These are phyloP conservation scores for Muschampia plurimacula DNA, from an alignment of 2,888 invertebrate genomes.

Conservation along the genomic window DNA sequence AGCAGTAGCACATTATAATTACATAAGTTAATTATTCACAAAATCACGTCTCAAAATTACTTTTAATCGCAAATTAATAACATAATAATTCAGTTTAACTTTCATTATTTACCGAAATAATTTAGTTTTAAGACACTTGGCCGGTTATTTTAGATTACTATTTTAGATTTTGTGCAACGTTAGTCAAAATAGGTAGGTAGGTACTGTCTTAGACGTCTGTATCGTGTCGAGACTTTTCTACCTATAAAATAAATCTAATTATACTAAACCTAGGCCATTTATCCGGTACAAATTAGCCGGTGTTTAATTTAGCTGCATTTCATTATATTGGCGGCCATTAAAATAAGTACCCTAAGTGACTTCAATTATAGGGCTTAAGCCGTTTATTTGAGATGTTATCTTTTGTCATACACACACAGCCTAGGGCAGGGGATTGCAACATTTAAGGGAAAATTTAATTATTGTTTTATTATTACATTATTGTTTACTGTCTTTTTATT, in stretches of 20 bases:
- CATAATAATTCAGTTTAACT: too few relatives aligned
- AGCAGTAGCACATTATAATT: too few relatives aligned
- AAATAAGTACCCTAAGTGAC: constrained; percentile 1
- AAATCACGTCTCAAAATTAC: too few relatives aligned
- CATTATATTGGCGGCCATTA: not conserved
- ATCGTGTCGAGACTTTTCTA: not conserved
- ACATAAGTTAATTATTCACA: too few relatives aligned
- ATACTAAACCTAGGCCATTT: not conserved
- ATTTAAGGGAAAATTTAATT: not conserved
- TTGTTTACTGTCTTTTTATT: too few relatives aligned
- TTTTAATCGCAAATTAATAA: too few relatives aligned
- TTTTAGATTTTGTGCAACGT: too few relatives aligned
- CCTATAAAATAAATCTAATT: not conserved
- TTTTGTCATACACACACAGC: constrained; percentile 7
- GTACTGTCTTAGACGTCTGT: not conserved
- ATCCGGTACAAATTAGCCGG: constrained; percentile 2
- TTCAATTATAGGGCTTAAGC: constrained; percentile 1
- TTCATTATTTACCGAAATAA: too few relatives aligned
- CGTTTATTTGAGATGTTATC: constrained; percentile 9
- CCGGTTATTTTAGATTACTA: too few relatives aligned
- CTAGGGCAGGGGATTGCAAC: constrained; percentile 1
- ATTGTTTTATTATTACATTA: too few relatives aligned
- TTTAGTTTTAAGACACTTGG: too few relatives aligned
- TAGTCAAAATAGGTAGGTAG: too few relatives aligned
- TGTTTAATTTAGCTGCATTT: not conserved